Conservation (phyloP, 2,888 invertebrate genomes). For the Oligia fasciuncula region DNA sequence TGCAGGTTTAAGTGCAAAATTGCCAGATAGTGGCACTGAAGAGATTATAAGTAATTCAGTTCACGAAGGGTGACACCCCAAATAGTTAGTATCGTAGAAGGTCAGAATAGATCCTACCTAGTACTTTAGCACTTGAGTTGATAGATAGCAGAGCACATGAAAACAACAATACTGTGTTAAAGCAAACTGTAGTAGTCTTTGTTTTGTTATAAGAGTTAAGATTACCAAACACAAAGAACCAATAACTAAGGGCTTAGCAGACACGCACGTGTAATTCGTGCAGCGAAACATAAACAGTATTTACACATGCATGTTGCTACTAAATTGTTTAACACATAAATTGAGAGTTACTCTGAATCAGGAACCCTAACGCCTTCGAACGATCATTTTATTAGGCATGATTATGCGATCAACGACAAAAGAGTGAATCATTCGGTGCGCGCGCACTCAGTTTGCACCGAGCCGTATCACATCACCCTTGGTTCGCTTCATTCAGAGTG, state of each 20-base stretch:
- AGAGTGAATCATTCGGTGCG: constrained; percentile 67
- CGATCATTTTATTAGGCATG: constrained; percentile 53
- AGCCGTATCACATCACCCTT: constrained; percentile 55
- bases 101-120: background rate
- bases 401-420: constrained; percentile 54
- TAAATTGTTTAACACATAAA: constrained; percentile 21
- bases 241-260: constrained; percentile 8
- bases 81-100: background rate
- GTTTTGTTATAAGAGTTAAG: constrained; percentile 12
- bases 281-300: constrained; percentile 14
- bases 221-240: constrained; percentile 24
- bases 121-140: background rate
- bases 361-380: constrained; percentile 18
- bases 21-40: background rate
- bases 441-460: constrained; percentile 72
- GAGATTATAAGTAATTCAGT: background rate
- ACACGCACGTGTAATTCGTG: background rate
- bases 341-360: constrained; percentile 35
- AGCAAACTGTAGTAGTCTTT: constrained; percentile 1
- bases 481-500: constrained; percentile 52
- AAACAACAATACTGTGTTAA: constrained; percentile 5
- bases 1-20: constrained; percentile 19
- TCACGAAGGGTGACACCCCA: background rate
- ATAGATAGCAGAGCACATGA: background rate
- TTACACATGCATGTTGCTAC: constrained; percentile 17